Conservation (phyloP, 1,140 invertebrate genomes). For the Antheraea pernyi region DNA sequence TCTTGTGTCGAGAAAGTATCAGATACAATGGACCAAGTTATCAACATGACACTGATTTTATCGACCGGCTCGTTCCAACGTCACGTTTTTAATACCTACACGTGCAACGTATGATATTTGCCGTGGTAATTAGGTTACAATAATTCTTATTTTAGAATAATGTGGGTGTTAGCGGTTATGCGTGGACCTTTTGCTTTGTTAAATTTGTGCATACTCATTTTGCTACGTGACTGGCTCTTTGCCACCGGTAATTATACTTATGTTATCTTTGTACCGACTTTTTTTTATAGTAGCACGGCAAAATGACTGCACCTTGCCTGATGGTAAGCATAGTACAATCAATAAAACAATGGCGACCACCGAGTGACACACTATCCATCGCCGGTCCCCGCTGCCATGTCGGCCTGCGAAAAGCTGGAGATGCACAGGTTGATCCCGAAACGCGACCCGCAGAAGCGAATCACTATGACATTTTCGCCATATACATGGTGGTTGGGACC, state of each 20-base stretch:
- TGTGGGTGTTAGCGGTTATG: background rate
- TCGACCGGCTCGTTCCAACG: slow-evolving; percentile 18
- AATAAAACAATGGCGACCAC: no score
- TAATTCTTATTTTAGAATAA: slow-evolving; percentile 8
- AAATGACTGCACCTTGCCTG: no score
- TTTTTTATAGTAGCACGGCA: no score
- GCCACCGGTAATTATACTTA: background rate
- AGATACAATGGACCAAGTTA: slow-evolving; percentile 14
- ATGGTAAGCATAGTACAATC: no score
- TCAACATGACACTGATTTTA: slow-evolving; percentile 26
- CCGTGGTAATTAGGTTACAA: slow-evolving; percentile 16
- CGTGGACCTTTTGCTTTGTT: slow-evolving; percentile 3
- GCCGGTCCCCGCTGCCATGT: no score
- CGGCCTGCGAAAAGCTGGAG: no score
- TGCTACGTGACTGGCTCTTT: background rate
- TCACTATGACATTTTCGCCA: no score
- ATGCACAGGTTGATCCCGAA: no score
- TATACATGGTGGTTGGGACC: no score
- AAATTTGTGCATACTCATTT: background rate
- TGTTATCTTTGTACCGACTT: background rate
- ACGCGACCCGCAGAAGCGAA: no score
- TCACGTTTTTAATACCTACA: slow-evolving; percentile 40
- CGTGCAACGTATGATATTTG: slow-evolving; percentile 13
- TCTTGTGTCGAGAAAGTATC: slow-evolving; percentile 4
- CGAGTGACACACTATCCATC: no score